A percentile compares a stretch with the other conserved stretches of the same genome.
phyloP scores from a whole-genome alignment of 2,797 vertebrate species.

The Pogoniulus pusillus region DNA sequence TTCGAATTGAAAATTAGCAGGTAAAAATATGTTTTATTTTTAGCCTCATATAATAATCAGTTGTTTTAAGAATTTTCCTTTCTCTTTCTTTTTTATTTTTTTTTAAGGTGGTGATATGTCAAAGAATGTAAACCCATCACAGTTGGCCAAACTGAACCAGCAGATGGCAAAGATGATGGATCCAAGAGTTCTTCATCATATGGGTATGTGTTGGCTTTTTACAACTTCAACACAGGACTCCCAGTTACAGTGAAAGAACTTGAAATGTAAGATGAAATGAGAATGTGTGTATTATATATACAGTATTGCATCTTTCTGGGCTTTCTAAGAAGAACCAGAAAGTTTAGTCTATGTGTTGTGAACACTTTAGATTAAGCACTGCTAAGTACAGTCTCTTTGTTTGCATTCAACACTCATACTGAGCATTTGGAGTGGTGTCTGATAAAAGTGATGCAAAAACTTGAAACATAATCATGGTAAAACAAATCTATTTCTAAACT shows the following conservation, averaged over 20 bases:
- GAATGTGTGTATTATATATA: background rate
- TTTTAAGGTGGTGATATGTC: constrained; percentile 94
- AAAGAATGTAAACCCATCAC: constrained; percentile 98
- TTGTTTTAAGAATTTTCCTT: background rate
- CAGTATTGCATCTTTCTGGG: background rate
- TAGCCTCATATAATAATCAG: background rate
- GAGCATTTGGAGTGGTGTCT: background rate
- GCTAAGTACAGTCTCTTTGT: background rate
- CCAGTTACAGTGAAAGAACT: background rate
- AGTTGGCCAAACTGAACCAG: constrained; percentile 97
- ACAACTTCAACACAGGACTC: background rate
- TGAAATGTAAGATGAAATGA: background rate
- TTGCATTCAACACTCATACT: background rate
- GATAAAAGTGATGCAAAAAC: background rate
- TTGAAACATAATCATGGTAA: background rate
- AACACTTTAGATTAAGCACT: background rate
- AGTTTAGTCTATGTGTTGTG: background rate
- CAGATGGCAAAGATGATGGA: constrained; percentile 99
- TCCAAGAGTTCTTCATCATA: constrained; percentile 96
- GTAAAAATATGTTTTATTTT: background rate
- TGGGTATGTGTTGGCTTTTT: constrained; percentile 82
- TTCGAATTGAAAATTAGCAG: background rate
- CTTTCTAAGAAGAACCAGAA: background rate
- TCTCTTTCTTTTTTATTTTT: background rate
- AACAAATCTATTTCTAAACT: background rate